These are phyloP conservation scores for Muscicapa adusta DNA, from an alignment of 2,113 vertebrate species.

Conservation along the genomic window DNA sequence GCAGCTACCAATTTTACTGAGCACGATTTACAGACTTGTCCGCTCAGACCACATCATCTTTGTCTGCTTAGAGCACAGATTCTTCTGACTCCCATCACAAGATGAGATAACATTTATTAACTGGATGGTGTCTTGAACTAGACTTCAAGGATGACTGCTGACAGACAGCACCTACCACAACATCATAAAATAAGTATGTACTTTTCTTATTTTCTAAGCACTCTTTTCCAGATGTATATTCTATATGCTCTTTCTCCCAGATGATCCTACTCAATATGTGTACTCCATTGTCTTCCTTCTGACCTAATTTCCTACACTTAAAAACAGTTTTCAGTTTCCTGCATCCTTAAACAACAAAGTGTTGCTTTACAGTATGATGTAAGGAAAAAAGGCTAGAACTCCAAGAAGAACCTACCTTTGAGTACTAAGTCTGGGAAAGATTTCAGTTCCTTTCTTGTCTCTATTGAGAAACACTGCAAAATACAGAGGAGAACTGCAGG, in stretches of 20 bases:
- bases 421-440: not conserved
- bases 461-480: not conserved
- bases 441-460: not conserved
- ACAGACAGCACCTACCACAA: not conserved
- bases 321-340: not conserved
- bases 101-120: not conserved
- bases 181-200: not conserved
- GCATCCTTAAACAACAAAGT: not conserved
- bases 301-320: not conserved
- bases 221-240: not conserved
- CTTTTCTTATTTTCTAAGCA: not conserved
- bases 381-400: not conserved
- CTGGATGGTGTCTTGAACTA: not conserved
- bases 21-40: not conserved
- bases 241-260: not conserved
- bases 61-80: not conserved
- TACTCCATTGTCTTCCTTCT: not conserved
- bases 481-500: not conserved
- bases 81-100: not conserved
- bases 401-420: not conserved
- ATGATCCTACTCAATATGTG: not conserved
- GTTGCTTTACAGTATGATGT: not conserved
- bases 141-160: not conserved
- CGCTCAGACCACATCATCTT: not conserved
- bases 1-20: not conserved